These are phyloP conservation scores for Allacma fusca DNA, from an alignment of 2,888 invertebrate genomes.

Conservation along the genomic window DNA sequence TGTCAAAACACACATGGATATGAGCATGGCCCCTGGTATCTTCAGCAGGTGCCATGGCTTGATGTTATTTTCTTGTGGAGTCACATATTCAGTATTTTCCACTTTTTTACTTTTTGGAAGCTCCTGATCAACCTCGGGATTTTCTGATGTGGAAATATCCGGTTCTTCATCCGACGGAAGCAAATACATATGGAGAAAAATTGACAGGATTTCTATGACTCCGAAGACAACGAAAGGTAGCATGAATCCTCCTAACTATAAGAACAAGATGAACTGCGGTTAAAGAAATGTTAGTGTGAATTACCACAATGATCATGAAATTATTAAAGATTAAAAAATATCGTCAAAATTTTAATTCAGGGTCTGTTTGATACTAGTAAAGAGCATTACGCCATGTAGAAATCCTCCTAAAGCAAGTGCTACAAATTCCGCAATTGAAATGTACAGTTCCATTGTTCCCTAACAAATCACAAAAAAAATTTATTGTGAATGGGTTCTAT, in stretches of 20 bases:
- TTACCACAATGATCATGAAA: no score
- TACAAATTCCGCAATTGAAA: neutral
- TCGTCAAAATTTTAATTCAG: neutral
- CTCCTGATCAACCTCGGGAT: no score
- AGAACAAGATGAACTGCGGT: no score
- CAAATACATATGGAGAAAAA: neutral
- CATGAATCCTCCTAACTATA: constrained; percentile 5
- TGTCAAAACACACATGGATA: neutral
- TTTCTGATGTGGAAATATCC: no score
- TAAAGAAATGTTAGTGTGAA: no score
- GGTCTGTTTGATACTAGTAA: neutral
- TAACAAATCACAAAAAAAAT: neutral
- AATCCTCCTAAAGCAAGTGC: neutral
- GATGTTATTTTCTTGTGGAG: no score
- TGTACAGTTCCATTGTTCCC: constrained; percentile 14
- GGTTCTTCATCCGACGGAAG: neutral
- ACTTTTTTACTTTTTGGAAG: no score
- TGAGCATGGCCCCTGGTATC: neutral
- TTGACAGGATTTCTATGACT: neutral
- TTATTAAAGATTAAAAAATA: neutral
- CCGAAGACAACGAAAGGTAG: constrained; percentile 21
- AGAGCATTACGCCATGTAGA: neutral
- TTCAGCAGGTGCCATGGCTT: neutral
- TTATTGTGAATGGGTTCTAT: neutral
- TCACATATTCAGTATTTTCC: no score